Conservation (phyloP, 1,140 invertebrate genomes). For the Neodiprion virginianus region DNA sequence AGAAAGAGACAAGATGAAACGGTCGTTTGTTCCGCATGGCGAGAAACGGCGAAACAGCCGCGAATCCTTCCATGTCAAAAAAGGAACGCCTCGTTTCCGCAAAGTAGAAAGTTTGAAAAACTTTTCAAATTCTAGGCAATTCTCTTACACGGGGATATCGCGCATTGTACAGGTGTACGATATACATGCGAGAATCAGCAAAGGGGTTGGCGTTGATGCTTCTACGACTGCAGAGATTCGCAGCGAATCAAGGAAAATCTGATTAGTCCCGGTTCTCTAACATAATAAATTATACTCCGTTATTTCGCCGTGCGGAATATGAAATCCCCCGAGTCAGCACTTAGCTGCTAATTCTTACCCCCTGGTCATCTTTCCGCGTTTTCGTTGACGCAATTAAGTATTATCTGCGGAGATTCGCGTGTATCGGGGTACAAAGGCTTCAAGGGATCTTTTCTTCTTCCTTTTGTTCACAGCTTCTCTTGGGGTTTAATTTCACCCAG, state of each 20-base stretch:
- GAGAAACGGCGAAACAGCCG: neutral
- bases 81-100: neutral
- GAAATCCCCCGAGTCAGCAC: slow-evolving; percentile 1
- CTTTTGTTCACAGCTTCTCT: neutral
- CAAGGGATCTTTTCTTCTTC: neutral
- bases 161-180: neutral
- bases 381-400: neutral
- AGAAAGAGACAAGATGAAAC: neutral
- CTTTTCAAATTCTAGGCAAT: neutral
- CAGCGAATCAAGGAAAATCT: neutral
- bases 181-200: no score
- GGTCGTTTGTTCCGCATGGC: neutral
- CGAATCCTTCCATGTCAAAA: neutral
- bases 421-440: neutral
- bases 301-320: neutral
- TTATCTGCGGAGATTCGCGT: neutral
- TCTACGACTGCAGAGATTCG: no score
- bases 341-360: neutral
- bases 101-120: neutral
- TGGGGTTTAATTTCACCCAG: neutral
- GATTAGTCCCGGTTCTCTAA: neutral
- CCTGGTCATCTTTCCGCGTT: neutral
- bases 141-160: neutral
- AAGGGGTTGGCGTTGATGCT: no score
- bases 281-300: neutral